phyloP scores from a whole-genome alignment of 2,113 vertebrate genomes.

The Mungos mungo region DNA sequence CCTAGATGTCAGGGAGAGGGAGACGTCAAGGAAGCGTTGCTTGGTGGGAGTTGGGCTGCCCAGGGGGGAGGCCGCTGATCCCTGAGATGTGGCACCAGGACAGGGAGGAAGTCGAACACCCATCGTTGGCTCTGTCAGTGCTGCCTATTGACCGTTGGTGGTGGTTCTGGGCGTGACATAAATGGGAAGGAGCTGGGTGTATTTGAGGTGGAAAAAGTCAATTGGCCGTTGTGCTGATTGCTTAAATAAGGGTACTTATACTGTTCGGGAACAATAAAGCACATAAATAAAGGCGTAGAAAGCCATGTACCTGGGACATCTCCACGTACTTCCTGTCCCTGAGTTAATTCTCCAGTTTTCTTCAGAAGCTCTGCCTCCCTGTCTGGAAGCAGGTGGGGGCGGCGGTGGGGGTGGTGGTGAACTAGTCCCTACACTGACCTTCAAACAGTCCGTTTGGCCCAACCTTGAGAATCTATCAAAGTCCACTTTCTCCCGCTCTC shows the following conservation, averaged over 20 bases:
- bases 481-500: not conserved
- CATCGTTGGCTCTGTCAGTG: no score
- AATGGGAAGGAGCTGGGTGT: not conserved
- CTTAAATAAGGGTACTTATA: not conserved
- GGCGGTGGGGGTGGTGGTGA: no score
- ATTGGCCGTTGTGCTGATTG: not conserved
- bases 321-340: not conserved
- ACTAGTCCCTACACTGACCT: not conserved
- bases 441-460: not conserved
- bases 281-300: not conserved
- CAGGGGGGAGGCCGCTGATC: not conserved
- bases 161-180: not conserved
- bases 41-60: not conserved
- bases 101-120: not conserved
- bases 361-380: not conserved
- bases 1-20: not conserved
- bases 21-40: not conserved
- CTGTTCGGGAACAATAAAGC: not conserved
- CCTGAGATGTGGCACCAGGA: not conserved
- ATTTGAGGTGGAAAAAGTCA: not conserved
- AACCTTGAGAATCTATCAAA: not conserved
- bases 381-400: not conserved
- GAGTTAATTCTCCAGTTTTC: not conserved
- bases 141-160: not conserved
- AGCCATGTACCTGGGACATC: not conserved